These are phyloP conservation scores for Andrena flavipes DNA, from an alignment of 2,888 invertebrate species.

Conservation along the genomic window DNA sequence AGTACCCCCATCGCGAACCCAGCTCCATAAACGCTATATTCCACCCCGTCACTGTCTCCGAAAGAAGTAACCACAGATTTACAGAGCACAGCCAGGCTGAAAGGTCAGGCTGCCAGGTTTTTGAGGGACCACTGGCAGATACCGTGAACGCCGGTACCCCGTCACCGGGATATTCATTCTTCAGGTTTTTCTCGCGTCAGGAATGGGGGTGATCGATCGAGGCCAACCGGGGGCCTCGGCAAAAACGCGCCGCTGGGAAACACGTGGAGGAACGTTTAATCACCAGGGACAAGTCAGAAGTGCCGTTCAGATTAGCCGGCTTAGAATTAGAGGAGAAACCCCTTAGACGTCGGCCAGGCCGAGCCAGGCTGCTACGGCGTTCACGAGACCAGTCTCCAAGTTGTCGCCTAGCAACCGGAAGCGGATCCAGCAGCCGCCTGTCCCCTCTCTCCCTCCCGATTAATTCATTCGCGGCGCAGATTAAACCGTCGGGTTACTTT, in stretches of 20 bases:
- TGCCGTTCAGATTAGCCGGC: slow-evolving; percentile 62
- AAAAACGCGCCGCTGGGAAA: slow-evolving; percentile 33
- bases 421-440: slow-evolving; percentile 41
- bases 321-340: slow-evolving; percentile 58
- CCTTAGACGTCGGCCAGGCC: slow-evolving; percentile 43
- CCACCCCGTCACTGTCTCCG: too few relatives aligned
- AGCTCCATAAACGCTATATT: too few relatives aligned
- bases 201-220: slow-evolving; percentile 32
- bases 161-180: slow-evolving; percentile 44
- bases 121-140: slow-evolving; percentile 26
- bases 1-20: too few relatives aligned
- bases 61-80: too few relatives aligned
- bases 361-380: slow-evolving; percentile 44
- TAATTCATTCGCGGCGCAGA: slow-evolving; percentile 59
- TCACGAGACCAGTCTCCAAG: slow-evolving; percentile 46
- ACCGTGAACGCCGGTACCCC: slow-evolving; percentile 21
- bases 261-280: slow-evolving; percentile 46
- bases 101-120: slow-evolving; percentile 24
- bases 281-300: slow-evolving; percentile 54
- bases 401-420: slow-evolving; percentile 71
- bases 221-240: not conserved
- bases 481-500: slow-evolving; percentile 69
- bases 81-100: not conserved
- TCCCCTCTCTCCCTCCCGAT: slow-evolving; percentile 53
- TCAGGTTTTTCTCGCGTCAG: slow-evolving; percentile 32